Conservation (phyloP, 2,888 invertebrate species). For the Drosophila siamana region DNA sequence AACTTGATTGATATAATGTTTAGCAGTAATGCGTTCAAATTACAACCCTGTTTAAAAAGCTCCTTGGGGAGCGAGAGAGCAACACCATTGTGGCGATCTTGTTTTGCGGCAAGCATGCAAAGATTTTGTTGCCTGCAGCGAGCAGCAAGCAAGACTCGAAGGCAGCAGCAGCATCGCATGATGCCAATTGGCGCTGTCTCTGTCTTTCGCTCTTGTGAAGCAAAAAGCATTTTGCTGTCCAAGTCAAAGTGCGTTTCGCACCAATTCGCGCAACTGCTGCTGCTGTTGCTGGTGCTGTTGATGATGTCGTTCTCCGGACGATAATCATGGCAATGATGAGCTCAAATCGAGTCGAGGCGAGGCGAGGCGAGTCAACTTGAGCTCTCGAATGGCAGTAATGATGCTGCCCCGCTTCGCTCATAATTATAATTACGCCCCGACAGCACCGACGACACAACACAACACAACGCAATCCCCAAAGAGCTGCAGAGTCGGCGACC, state of each 20-base stretch:
- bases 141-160: slow-evolving; percentile 2
- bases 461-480: slow-evolving; percentile 12
- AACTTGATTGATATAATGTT: not conserved
- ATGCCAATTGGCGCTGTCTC: slow-evolving; percentile 50
- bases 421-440: slow-evolving; percentile 74
- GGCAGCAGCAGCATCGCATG: slow-evolving; percentile 58
- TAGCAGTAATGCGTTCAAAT: slow-evolving; percentile 6
- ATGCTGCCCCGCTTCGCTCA: slow-evolving; percentile 69
- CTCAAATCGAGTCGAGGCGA: slow-evolving; percentile 43
- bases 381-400: slow-evolving; percentile 68
- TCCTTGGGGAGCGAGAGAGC: not conserved
- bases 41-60: not conserved
- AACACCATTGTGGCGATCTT: slow-evolving; percentile 9
- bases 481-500: slow-evolving; percentile 16
- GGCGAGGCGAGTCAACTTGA: slow-evolving; percentile 40
- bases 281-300: slow-evolving; percentile 45
- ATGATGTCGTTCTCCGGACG: slow-evolving; percentile 70
- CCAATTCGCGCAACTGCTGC: slow-evolving; percentile 63
- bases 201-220: slow-evolving; percentile 20
- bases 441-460: slow-evolving; percentile 12
- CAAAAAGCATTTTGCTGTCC: slow-evolving; percentile 63
- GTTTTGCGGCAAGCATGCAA: slow-evolving; percentile 34
- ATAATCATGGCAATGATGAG: slow-evolving; percentile 79
- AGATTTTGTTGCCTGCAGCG: slow-evolving; percentile 24
- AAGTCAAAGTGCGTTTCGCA: slow-evolving; percentile 80